Conservation (phyloP, 1,140 invertebrate genomes). For the Lucilia sericata region DNA sequence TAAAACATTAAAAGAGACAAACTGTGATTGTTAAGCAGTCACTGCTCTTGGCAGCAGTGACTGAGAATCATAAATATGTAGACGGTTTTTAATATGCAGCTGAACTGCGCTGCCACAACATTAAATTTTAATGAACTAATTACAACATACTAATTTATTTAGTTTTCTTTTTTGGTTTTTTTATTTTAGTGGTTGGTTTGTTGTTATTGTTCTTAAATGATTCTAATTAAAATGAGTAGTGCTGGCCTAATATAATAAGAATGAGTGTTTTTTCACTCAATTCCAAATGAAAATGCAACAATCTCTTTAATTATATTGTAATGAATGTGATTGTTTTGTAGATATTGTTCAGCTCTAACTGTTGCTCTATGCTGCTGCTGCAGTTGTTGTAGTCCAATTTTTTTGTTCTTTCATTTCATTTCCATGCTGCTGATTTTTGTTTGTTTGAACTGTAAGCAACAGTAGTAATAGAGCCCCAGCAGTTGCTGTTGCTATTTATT, state of each 20-base stretch:
- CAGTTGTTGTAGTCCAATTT: background rate
- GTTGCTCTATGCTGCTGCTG: background rate
- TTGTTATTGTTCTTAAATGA: background rate
- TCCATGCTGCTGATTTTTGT: background rate
- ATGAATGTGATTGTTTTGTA: background rate
- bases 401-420: background rate
- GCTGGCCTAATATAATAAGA: background rate
- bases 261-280: background rate
- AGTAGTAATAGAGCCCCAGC: background rate
- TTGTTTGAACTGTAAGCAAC: background rate
- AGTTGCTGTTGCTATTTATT: slow-evolving; percentile 48
- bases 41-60: background rate
- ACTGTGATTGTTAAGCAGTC: background rate
- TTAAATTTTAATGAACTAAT: background rate
- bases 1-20: background rate
- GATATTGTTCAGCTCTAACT: background rate
- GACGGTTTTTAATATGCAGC: background rate
- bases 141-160: background rate
- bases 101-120: background rate
- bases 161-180: background rate
- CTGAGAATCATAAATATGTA: background rate
- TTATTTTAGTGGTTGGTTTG: background rate
- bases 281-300: background rate
- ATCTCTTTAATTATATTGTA: background rate
- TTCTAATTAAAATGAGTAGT: background rate